These are phyloP conservation scores for Ianthella basta DNA, from an alignment of 37 sponge, comb jelly and placozoan species.

Conservation along the genomic window DNA sequence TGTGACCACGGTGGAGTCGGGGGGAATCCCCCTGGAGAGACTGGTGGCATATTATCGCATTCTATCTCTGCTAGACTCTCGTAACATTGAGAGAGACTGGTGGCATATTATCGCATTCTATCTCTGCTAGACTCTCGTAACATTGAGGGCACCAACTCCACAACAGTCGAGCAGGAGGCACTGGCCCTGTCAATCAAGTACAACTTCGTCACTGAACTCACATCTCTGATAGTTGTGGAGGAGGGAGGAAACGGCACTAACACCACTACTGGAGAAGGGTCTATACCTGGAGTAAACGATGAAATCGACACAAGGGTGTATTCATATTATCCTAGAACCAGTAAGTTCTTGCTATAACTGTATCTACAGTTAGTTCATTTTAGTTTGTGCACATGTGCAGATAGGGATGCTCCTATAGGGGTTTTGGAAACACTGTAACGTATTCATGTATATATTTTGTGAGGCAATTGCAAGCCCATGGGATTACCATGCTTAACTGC, in stretches of 20 bases:
- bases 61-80: slow-evolving; percentile 20
- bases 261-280: neutral
- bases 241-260: slow-evolving; percentile 24
- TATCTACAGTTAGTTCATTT: too few relatives aligned
- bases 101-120: slow-evolving; percentile 47
- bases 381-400: too few relatives aligned
- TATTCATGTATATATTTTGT: too few relatives aligned
- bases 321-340: too few relatives aligned
- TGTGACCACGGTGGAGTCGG: slow-evolving; percentile 8
- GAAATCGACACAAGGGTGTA: too few relatives aligned
- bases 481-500: too few relatives aligned
- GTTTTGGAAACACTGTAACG: too few relatives aligned
- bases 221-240: slow-evolving; percentile 79
- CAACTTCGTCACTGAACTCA: slow-evolving; percentile 81
- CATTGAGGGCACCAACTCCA: neutral
- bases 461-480: too few relatives aligned
- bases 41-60: slow-evolving; percentile 47
- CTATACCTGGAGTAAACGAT: too few relatives aligned
- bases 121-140: slow-evolving; percentile 34
- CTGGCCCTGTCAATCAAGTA: slow-evolving; percentile 53
- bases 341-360: too few relatives aligned
- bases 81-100: slow-evolving; percentile 17
- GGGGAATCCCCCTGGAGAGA: slow-evolving; percentile 37
- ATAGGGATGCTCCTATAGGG: too few relatives aligned
- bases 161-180: slow-evolving; percentile 23